Evolutionary conservation across 2,888 invertebrate genomes (phyloP), one percentile per base, ranked within the genome.

Genomic region (Lithophane leautieri): DNA sequence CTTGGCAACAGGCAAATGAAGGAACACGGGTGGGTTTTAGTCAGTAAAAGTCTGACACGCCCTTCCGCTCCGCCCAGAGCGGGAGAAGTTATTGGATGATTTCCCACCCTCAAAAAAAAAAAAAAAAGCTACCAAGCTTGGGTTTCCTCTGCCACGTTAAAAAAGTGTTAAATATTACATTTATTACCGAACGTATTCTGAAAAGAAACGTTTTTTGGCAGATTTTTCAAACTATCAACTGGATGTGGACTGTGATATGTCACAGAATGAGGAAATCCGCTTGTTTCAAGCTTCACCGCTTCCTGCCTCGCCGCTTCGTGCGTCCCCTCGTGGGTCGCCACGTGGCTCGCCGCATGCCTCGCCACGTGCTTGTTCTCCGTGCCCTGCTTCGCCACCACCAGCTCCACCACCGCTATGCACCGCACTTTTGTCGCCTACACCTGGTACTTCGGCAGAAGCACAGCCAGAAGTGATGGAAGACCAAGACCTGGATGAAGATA

Each of bases 151-250:
- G 52, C 11, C 52, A 52, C 22, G 52, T 9, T 52, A 52, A 52
- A 22, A 52, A 9, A 16, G 22, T 50, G 8, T 50, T 8, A 50
- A 34, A 1, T 54, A n/a, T 68, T 67, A 16, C 9, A 66, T 34
- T 56, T 68, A 68, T 58, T 58, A 25, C 8, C 58, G 7, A 68
- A 56, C n/a, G n/a, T 40, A 67, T 58, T 56, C n/a, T 40, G 58
- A 56, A 68, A 56, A 54, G 56, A 58, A 40, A 25, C 19, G 40
- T 68, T 68, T 61, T 58, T 61, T 42, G 25, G 60, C 68, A 68
- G 68, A 34, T 56, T 19, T 16, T 7, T n/a, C 25, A 19, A 19
- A 25, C 7, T 16, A 67, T 40, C 40, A 25, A 22, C 40, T 25
- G 22, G 40, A 22, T 42, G 19, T 11, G 61, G 22, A 60, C 19